A percentile compares a stretch with the other conserved stretches of the same genome.
Conservation (phyloP, 2,113 vertebrate species). For the human (Homo sapiens) region GRCh38 chr5:131765501-131766000, state of each 20-base stretch:
- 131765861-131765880: conserved; percentile 7
- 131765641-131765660: neutral
- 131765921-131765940: neutral
- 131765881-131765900: neutral
- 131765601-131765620: neutral
- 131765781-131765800: neutral
- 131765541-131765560: neutral
- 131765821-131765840: neutral
- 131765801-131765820: neutral
- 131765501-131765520: neutral
- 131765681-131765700: neutral
- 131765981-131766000: neutral
- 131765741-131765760: neutral
- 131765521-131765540: neutral
- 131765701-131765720: neutral
- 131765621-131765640: neutral
- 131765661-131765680: neutral
- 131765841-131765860: neutral
- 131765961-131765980: neutral
- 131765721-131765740: neutral
- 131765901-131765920: neutral
- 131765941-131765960: neutral
- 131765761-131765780: neutral
- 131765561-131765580: neutral
- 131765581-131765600: neutral